Evolutionary conservation across 2,113 vertebrate species (phyloP).

Genomic region (Prietella phreatophila): DNA sequence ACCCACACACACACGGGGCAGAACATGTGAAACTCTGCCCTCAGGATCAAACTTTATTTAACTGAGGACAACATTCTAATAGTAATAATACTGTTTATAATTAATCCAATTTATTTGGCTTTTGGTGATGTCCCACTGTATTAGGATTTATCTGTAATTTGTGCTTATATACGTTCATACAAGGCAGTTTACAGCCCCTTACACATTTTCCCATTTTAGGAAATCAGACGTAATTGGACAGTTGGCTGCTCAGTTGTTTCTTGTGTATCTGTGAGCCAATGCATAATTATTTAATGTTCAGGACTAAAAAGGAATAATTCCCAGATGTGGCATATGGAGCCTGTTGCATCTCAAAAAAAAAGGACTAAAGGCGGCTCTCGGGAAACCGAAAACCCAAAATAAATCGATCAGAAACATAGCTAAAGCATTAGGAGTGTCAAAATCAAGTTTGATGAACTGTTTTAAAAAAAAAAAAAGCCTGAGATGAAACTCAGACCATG

Average conservation of each 20-base stretch:
- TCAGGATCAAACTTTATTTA: background rate
- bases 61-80: background rate
- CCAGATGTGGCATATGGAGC: slow-evolving; percentile 13
- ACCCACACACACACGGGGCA: background rate
- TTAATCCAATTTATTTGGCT: background rate
- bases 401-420: background rate
- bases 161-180: background rate
- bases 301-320: slow-evolving; percentile 14
- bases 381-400: background rate
- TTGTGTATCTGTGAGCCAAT: slow-evolving; percentile 14
- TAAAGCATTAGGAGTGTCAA: background rate
- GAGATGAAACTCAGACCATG: background rate
- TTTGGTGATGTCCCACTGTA: background rate
- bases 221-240: background rate
- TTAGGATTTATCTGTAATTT: background rate
- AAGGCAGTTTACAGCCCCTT: background rate
- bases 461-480: background rate
- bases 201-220: background rate
- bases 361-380: background rate
- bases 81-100: background rate
- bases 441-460: background rate
- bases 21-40: background rate
- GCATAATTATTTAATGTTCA: slow-evolving; percentile 5
- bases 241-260: background rate
- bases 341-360: background rate